Evolutionary conservation across 2,113 vertebrate species (phyloP), one percentile per base, ranked within the genome.

Genomic region (Microtus ochrogaster): DNA sequence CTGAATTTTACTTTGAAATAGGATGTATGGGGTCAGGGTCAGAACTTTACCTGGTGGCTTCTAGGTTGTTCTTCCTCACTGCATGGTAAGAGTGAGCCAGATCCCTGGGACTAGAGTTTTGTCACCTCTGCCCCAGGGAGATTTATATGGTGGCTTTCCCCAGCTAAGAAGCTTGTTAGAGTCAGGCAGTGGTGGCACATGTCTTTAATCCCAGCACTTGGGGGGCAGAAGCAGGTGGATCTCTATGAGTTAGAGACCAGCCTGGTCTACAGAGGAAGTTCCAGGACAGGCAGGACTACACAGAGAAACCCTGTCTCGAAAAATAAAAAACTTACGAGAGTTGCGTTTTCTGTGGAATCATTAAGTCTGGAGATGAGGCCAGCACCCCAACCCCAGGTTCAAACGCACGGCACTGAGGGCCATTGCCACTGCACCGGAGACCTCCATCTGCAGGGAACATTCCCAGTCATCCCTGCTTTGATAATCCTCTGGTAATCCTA

Each of bases 1-100:
- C 4, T 65, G 44, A 2, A 11, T 86, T 93, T 95, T 74, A 81
- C 73, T 93, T 95, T 91, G 49, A 85, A 81, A 66, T 30, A 63
- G 83, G 66, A 97, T 55, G 49, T 49, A 41, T 47, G 63, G 74
- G 83, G 91, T 73, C 39, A 41, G 82, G 7, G 52, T 72, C 81
- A 66, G 72, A 33, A 58, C 5, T 63, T 63, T 17, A 68, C 61
- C 52, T 16, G 78, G 61, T 24, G 61, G 8, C 65, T 76, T 91
- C 74, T 76, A 82, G 70, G 12, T 41, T 36, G 47, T 49, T 52
- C 39, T 28, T 55, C 22, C 7, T 55, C 30, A 28, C 3, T 5
- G 49, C 52, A 0, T 39, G 58, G 39, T 2, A n/a, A 89, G 65
- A 61, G 39, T 65, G 24, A 22, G 3, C 77, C 70, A 19, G 89